Base-by-base conservation (phyloP, 2,797 vertebrate species). In the Ataeniobius toweri region DNA sequence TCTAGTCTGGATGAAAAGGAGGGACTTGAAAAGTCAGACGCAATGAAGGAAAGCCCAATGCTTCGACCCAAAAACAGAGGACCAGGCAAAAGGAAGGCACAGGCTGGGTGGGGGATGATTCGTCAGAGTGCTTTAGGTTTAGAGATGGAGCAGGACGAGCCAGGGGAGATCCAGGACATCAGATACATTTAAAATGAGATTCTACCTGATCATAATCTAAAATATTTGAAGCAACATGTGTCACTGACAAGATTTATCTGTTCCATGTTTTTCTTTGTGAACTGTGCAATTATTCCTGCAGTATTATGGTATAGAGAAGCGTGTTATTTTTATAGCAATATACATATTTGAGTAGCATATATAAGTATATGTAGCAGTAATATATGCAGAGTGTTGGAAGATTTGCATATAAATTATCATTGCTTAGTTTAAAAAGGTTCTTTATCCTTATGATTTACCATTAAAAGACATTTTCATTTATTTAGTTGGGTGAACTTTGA, bases 71-170 rank as follows among this genome's bases (percentile, higher is more conserved):
- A 86, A 81, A 70, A 75, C 81, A 80, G 28, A 71, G 78, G 67
- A 1, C 36, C 59, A 1, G 39, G 22, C 0, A 81, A 87, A 67
- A 88, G 76, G 51, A 91, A 48, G 83, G 89, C 90, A 10, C 16
- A 85, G 28, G 65, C 83, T 0, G 85, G 86, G 18, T 95, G 95
- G 95, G 83, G 95, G 80, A 80, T 94, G 82, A 94, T 96, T 77
- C 94, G 94, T 3, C 61, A 93, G 55, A 96, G 94, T 6, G 73
- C 92, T 87, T 86, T 95, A 22, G 89, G 92, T 74, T 71, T 93
- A 79, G 89, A 94, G 26, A 72, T 86, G 77, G 92, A 94, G 72
- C 85, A 58, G 20, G 85, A 92, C 0, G 85, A 93, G 14, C 71
- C 24, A 1, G 86, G 88, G 69, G 91, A 92, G 6, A 82, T 83